Base-by-base conservation (phyloP, 2,888 invertebrate species). In the Pediacus dermestoides region DNA sequence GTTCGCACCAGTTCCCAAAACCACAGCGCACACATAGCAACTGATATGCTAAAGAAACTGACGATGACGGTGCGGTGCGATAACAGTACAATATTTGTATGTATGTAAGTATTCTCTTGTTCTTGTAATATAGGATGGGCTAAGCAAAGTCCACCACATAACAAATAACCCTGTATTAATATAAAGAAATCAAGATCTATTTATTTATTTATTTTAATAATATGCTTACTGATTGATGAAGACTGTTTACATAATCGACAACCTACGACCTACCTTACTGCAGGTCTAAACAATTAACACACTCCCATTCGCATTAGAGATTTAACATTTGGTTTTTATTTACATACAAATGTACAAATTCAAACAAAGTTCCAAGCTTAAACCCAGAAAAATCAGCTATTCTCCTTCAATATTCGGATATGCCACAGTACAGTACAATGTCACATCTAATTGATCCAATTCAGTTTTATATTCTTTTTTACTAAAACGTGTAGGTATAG, bases 161-260 rank as follows among this genome's bases (percentile, higher is more conserved):
- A 63, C 63, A 62, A 60, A 63, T 63, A 64, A 65, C 65, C 65
- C 65, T 65, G 65, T 65, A 57, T 63, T 58, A 58, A 60, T 58
- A 46, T 42, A 60, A 60, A 58, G 44, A 54, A 52, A 52, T 54
- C 46, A 59, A 59, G 50, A 58, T 50, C 52, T 44, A 48, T 52
- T 53, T 46, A 18, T 36, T 47, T 18, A 6, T 18, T 6, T 18
- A 8, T 18, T 6, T 44, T 40, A 44, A 44, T 44, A 4, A 8
- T 18, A 48, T 48, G 51, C 46, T 40, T 52, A 57, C 45, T 53
- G 54, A 57, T 53, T 51, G 46, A 32, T 32, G 16, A 32, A 45
- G 28, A 44, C 35, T 30, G 23, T 39, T 35, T 36, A 33, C 21
- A 21, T 38, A 26, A 16, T 43, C 49, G 49, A 55, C 53, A 54